Evolutionary conservation across 2,888 invertebrate species (phyloP).

Genomic region (Drosophila buzzatii): DNA sequence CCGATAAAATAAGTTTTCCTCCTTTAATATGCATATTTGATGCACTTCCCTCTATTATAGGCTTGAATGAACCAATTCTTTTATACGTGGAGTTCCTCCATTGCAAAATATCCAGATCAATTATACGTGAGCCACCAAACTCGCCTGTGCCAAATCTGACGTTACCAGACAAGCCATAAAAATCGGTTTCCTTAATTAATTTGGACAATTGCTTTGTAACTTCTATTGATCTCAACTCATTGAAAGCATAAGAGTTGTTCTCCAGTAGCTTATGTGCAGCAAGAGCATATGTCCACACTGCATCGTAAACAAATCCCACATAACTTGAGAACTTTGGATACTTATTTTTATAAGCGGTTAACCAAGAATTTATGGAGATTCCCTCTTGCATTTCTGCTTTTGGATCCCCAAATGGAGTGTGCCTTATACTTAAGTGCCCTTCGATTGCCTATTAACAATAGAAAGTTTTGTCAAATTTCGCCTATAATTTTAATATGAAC

Average conservation of each 20-base stretch:
- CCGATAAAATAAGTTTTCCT: conserved; percentile 77
- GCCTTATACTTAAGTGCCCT: conserved; percentile 90
- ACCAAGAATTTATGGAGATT: conserved; percentile 88
- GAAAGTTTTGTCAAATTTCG: neutral
- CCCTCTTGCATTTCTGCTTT: conserved; percentile 88
- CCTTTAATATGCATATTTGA: conserved; percentile 38
- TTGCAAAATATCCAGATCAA: conserved; percentile 88
- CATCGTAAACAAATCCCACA: conserved; percentile 92
- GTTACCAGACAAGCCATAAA: conserved; percentile 90
- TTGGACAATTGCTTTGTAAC: conserved; percentile 86
- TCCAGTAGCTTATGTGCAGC: conserved; percentile 89
- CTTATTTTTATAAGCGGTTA: conserved; percentile 26
- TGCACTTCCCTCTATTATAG: conserved; percentile 84
- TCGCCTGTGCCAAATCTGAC: conserved; percentile 89
- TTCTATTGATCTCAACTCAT: conserved; percentile 61
- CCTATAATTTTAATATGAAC: neutral
- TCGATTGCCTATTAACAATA: conserved; percentile 87
- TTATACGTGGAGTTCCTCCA: conserved; percentile 86
- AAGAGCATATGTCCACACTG: conserved; percentile 92
- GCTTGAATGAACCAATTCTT: conserved; percentile 87
- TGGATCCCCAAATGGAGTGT: conserved; percentile 88
- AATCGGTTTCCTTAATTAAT: conserved; percentile 89
- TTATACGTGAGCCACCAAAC: conserved; percentile 87
- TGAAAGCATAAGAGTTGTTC: conserved; percentile 82
- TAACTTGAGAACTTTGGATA: conserved; percentile 87